A percentile compares a stretch with the other conserved stretches of the same genome.
phyloP scores from a whole-genome alignment of 2,888 invertebrate genomes.

The Darwinula stevensoni region DNA sequence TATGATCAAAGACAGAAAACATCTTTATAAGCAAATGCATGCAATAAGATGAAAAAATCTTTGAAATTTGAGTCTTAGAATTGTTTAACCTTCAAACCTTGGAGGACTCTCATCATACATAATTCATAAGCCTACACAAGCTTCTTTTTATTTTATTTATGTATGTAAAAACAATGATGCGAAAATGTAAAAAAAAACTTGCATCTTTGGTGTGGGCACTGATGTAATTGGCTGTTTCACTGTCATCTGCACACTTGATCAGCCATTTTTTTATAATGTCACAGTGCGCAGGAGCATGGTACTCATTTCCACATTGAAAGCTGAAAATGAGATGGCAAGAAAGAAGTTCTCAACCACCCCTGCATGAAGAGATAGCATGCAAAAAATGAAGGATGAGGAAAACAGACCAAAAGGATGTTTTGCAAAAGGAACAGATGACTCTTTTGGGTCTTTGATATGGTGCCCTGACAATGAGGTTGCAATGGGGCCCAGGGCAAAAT shows the following conservation, averaged over 20 bases:
- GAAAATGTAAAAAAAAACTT: slow-evolving; percentile 12
- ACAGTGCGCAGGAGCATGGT: slow-evolving; percentile 95
- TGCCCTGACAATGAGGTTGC: slow-evolving; percentile 63
- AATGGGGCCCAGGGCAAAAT: slow-evolving; percentile 89
- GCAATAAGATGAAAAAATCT: too few relatives aligned
- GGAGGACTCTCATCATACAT: too few relatives aligned
- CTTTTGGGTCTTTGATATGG: slow-evolving; percentile 31
- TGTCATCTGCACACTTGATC: slow-evolving; percentile 98
- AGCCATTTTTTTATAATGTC: slow-evolving; percentile 83
- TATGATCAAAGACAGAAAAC: too few relatives aligned
- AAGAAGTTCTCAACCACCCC: not conserved
- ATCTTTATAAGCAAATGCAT: too few relatives aligned
- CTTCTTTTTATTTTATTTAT: too few relatives aligned
- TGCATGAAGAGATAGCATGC: slow-evolving; percentile 3
- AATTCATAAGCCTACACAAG: too few relatives aligned
- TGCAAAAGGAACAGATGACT: slow-evolving; percentile 62
- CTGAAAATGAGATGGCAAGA: slow-evolving; percentile 15
- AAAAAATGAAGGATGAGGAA: too few relatives aligned
- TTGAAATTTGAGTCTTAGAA: too few relatives aligned
- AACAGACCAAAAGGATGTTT: slow-evolving; percentile 64
- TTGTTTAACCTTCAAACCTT: too few relatives aligned
- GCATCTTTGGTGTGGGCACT: slow-evolving; percentile 87
- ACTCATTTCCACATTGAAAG: slow-evolving; percentile 77
- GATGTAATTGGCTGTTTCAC: slow-evolving; percentile 97
- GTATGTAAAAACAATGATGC: not conserved